Evolutionary conservation across 2,888 invertebrate genomes (phyloP).

Genomic region (Mechanitis mazaeus): DNA sequence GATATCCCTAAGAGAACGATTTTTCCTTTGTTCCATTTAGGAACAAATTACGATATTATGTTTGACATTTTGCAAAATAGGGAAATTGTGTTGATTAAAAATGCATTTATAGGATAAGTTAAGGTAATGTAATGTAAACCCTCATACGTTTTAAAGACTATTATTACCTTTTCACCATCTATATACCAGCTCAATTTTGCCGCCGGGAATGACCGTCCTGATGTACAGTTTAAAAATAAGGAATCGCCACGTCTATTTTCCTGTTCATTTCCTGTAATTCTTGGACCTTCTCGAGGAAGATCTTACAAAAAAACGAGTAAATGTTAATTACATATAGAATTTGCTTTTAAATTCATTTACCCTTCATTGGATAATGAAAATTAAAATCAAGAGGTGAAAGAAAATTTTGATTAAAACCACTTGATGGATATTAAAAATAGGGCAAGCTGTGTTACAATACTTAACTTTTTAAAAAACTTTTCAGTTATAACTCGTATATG

Average conservation of each 20-base stretch:
- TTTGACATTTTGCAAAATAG: background rate
- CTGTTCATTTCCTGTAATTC: conserved; percentile 83
- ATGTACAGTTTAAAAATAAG: conserved; percentile 85
- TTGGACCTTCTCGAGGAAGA: conserved; percentile 83
- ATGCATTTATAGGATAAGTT: too few species aligned
- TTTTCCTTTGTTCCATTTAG: conserved; percentile 15
- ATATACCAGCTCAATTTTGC: conserved; percentile 86
- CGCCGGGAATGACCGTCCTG: conserved; percentile 85
- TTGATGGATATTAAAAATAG: too few species aligned
- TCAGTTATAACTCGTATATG: too few species aligned
- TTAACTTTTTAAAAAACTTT: too few species aligned
- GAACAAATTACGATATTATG: background rate
- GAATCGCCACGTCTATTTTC: conserved; percentile 85
- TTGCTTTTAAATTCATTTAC: background rate
- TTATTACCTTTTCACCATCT: conserved; percentile 83
- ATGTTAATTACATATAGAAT: background rate
- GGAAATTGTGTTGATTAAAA: too few species aligned
- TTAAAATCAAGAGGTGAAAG: too few species aligned
- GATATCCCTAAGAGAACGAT: conserved; percentile 18
- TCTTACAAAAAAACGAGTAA: conserved; percentile 50
- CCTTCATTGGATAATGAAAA: background rate
- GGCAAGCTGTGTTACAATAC: too few species aligned
- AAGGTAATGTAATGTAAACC: too few species aligned
- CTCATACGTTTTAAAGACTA: background rate
- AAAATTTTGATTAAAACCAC: too few species aligned